Conservation (phyloP, 1,140 invertebrate species). For the Pissodes strobi region DNA sequence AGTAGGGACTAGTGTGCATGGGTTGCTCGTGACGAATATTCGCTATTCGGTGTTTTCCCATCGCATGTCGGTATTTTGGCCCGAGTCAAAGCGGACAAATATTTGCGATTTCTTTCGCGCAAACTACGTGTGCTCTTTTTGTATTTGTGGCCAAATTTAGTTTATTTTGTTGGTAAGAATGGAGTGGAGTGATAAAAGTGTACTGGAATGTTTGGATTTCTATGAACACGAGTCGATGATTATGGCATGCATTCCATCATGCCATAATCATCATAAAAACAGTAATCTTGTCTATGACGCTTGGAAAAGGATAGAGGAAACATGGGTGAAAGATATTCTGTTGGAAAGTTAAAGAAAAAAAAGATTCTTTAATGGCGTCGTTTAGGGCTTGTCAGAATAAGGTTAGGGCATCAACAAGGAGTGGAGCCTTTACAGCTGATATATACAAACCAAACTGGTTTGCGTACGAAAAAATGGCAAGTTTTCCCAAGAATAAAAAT, state of each 20-base stretch:
- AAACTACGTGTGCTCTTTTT: too few species aligned
- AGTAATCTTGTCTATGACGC: not conserved
- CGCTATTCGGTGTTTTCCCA: too few species aligned
- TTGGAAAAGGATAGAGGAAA: not conserved
- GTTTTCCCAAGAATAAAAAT: not conserved
- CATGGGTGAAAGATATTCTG: not conserved
- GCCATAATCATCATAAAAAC: not conserved
- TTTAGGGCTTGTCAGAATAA: too few species aligned
- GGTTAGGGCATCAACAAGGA: too few species aligned
- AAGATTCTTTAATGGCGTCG: too few species aligned
- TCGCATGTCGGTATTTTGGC: too few species aligned
- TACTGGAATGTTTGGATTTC: not conserved
- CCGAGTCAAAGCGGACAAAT: too few species aligned
- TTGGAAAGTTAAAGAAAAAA: not conserved
- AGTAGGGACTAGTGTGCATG: too few species aligned
- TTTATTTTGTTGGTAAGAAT: too few species aligned
- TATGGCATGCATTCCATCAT: slow-evolving; percentile 1
- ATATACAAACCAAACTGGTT: not conserved
- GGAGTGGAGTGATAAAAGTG: not conserved
- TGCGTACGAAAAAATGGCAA: slow-evolving; percentile 3
- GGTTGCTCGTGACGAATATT: too few species aligned
- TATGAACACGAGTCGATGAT: not conserved
- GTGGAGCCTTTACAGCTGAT: not conserved
- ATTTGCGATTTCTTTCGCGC: too few species aligned
- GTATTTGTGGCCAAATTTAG: too few species aligned